Base-by-base conservation (phyloP, 2,888 invertebrate species). In the Dioctria rufipes region DNA sequence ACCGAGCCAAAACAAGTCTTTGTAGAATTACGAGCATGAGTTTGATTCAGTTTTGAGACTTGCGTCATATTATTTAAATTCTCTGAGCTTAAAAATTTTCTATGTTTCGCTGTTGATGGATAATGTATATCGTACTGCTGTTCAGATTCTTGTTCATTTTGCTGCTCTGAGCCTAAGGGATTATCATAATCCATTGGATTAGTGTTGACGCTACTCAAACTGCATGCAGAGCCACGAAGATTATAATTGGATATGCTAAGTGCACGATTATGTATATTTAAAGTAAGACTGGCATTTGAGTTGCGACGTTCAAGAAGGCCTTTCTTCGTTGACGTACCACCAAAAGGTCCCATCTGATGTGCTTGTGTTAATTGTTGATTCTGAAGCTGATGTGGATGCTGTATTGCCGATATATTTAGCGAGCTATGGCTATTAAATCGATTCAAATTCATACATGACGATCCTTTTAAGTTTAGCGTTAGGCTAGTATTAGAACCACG, bases 211-310 rank as follows among this genome's bases (percentile, higher is more conserved):
- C 90, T 91, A 81, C 90, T 91, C 9, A 91, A 83, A 81, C 90
- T 91, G 69, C 90, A 90, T 0, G 90, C 89, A 0, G 91, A 91
- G 0, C 91, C 90, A 5, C 84, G 83, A 69, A 91, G 90, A 5
- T 91, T 83, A 81, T 90, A 91, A 83, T 91, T 91, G 0, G 91
- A 91, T 9, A 91, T 87, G 81, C 91, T 91, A 0, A 91, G 85
- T 0, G 89, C 90, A 80, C 89, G 85, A 78, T 90, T 91, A 0
- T 88, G 88, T 1, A 92, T 91, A 81, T 95, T 95, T 39, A 98
- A 92, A 0, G 97, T 97, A 2, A 98, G 90, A 80, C 96, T 96
- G 0, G 97, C 96, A 86, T 96, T 97, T 2, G 97, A 97, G 75
- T 97, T 97, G 78, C 98, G 91, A 42, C 98, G 92, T 86, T 96